Base-by-base conservation (phyloP, 2,113 vertebrate genomes). In the Balaenoptera acutorostrata region DNA sequence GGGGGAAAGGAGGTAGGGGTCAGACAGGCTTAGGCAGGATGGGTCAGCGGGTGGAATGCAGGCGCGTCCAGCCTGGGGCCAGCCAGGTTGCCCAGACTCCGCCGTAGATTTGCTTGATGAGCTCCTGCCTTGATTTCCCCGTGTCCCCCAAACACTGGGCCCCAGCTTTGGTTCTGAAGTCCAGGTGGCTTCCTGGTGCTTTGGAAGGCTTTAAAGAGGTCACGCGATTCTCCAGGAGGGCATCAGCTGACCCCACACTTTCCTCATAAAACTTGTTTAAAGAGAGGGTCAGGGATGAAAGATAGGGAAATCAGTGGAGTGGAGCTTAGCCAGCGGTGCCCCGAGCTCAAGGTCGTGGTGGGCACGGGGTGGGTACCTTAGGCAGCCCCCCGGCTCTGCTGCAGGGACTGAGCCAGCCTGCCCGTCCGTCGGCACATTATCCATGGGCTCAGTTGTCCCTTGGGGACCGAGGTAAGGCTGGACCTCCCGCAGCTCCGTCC, bases 401-500 rank as follows among this genome's bases (percentile, higher is more conserved):
- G 49, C 33, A 55, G 83, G 90, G 91, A 88, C 93, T 55, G 55
- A 41, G 93, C 93, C 93, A 33, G 69, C 93, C 93, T 64, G 89
- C 78, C 96, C 3, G 0, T 41, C 63, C 61, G 1, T 64, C 86
- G 1, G 82, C 96, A 89, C 89, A 31, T 46, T 95, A 94, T 95
- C 97, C 66, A 13, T 85, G 93, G 97, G 94, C 78, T 88, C 97
- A 31, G 36, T 86, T 95, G 96, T 91, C 97, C 97, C 92, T 77
- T 81, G 97, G 97, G 97, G 95, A 97, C 88, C 0, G 92, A 98
- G 98, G 98, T 98, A 98, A 98, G 98, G 97, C 95, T 88, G 90
- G 96, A 75, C 64, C 10, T 36, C 95, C 92, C 17, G 12, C 55
- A 77, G 83, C 93, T 68, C 92, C 3, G 11, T 93, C 82, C 96